Evolutionary conservation across 2,113 vertebrate species (phyloP), one percentile per base, ranked within the genome.

Genomic region (Leptobrachium leishanense): DNA sequence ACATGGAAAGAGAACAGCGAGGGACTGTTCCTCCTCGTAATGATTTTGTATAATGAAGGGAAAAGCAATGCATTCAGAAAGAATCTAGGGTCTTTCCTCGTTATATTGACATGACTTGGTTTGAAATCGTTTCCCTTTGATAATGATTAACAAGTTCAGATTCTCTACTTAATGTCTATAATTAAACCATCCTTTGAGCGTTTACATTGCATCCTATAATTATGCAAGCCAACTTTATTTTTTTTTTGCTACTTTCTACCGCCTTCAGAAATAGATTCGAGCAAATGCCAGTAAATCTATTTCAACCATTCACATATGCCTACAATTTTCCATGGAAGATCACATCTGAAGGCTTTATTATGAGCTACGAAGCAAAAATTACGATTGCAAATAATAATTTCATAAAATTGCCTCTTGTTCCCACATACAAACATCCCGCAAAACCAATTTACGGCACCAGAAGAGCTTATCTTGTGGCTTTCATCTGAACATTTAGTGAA

Each of bases 221-320:
- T 79, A 72, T 72, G 68, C 13, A 72, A 54, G 77, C 77, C 69
- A 72, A 79, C 40, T 72, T 79, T 79, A 66, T 72, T 55, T 55
- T 72, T 79, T 50, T 46, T 68, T 76, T 76, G 55, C 72, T 68
- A 53, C 20, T 79, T 79, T 54, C 69, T 54, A 72, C 59, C 77
- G 77, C 77, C 77, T 79, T 72, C 69, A 79, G 69, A 79, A 79
- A 79, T 79, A 79, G 77, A 79, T 79, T 66, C 77, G 6, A 72
- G 77, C 69, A 53, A 79, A 72, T 79, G 77, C 77, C 77, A 79
- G 77, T 40, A 65, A 72, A 79, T 79, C 67, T 72, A 69, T 66
- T 68, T 62, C 53, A 77, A 63, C 66, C 68, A 65, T 79, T 72
- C 72, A 62, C 65, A 57, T 72, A 65, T 66, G 54, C 72, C 69